These are phyloP conservation scores for Stegodyphus dumicola DNA, from an alignment of 1,140 invertebrate species.

Conservation along the genomic window DNA sequence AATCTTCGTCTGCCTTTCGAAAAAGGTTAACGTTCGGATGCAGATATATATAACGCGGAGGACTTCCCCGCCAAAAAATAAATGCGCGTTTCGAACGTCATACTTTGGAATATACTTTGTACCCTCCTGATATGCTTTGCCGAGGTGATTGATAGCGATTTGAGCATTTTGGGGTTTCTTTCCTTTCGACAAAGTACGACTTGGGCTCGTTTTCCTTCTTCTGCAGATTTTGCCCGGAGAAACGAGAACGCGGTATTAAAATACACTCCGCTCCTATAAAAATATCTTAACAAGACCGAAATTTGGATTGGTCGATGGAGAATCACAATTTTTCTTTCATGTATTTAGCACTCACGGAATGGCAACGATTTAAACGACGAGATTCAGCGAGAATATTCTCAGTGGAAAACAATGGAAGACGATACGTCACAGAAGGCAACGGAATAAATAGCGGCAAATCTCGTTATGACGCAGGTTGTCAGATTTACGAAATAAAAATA, in stretches of 20 bases:
- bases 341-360: not conserved
- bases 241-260: constrained; percentile 54
- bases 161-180: constrained; percentile 35
- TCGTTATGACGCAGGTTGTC: not conserved
- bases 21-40: not conserved
- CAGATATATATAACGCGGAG: not conserved
- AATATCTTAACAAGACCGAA: constrained; percentile 43
- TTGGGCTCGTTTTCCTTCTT: constrained; percentile 8
- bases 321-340: constrained; percentile 46
- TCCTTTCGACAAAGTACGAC: constrained; percentile 33
- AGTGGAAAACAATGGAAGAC: constrained; percentile 15
- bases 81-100: constrained; percentile 19
- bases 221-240: not conserved
- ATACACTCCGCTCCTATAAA: constrained; percentile 57
- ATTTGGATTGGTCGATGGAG: constrained; percentile 53
- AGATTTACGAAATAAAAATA: not conserved
- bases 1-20: constrained; percentile 4
- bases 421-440: not conserved
- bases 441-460: constrained; percentile 2
- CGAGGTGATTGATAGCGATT: constrained; percentile 36
- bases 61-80: constrained; percentile 2
- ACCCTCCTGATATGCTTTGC: constrained; percentile 47
- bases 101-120: constrained; percentile 52
- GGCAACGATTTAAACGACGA: constrained; percentile 27
- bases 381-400: not conserved